Conservation (phyloP, 2,113 vertebrate species). For the Megalops atlanticus region DNA sequence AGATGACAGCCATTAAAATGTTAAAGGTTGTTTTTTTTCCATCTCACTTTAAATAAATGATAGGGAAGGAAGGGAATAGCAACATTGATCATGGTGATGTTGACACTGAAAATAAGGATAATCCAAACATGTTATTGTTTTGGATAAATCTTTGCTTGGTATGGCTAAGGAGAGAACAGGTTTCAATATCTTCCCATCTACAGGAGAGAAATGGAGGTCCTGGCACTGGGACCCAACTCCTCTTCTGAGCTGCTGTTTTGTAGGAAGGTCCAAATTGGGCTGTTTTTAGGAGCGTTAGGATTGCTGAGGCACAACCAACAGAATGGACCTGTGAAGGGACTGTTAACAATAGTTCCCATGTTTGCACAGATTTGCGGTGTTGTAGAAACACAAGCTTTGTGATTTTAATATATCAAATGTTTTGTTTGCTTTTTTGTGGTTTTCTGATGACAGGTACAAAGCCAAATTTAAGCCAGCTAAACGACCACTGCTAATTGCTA, state of each 20-base stretch:
- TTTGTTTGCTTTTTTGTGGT: too few relatives aligned
- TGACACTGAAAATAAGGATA: not conserved
- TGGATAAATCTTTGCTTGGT: not conserved
- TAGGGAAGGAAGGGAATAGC: not conserved
- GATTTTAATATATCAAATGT: too few relatives aligned
- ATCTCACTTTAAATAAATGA: not conserved
- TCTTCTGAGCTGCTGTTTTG: not conserved
- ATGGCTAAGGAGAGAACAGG: not conserved
- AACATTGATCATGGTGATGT: not conserved
- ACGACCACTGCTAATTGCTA: not conserved
- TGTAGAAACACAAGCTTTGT: too few relatives aligned
- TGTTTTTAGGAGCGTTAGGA: not conserved
- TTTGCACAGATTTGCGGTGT: too few relatives aligned
- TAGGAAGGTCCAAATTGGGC: not conserved
- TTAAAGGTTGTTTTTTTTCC: not conserved
- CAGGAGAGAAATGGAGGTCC: not conserved
- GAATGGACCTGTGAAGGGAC: not conserved
- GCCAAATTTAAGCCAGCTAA: not conserved
- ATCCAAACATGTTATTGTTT: not conserved
- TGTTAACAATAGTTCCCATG: too few relatives aligned
- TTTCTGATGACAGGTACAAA: too few relatives aligned
- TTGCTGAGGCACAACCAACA: not conserved
- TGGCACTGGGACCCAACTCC: not conserved
- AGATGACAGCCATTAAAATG: not conserved
- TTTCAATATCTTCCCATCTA: not conserved